These are phyloP conservation scores for Tetrapedia diversipes DNA, from an alignment of 2,888 invertebrate species.

Conservation along the genomic window DNA sequence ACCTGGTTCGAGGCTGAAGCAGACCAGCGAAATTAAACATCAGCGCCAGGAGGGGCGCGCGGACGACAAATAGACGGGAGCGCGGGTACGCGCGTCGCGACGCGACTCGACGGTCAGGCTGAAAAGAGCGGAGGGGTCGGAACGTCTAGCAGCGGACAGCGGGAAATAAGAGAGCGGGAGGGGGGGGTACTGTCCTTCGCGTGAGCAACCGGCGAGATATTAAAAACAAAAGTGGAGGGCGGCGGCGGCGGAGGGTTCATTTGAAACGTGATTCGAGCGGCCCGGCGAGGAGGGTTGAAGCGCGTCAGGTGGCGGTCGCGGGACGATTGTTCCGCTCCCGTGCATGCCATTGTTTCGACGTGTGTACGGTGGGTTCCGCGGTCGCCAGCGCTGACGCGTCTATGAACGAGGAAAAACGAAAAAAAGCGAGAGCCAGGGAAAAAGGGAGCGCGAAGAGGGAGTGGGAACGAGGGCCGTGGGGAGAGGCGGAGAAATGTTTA, in stretches of 20 bases:
- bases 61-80: slow-evolving; percentile 39
- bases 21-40: slow-evolving; percentile 38
- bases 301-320: slow-evolving; percentile 42
- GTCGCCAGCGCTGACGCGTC: slow-evolving; percentile 44
- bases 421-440: neutral
- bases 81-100: neutral
- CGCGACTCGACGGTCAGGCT: slow-evolving; percentile 9
- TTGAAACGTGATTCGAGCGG: slow-evolving; percentile 52
- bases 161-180: slow-evolving; percentile 36
- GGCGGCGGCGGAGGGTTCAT: slow-evolving; percentile 55
- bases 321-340: slow-evolving; percentile 43
- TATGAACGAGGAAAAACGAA: slow-evolving; percentile 20
- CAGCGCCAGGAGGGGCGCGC: neutral
- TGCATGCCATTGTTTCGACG: slow-evolving; percentile 59
- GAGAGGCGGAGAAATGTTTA: slow-evolving; percentile 69
- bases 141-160: slow-evolving; percentile 24
- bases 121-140: slow-evolving; percentile 26
- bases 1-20: neutral
- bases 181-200: slow-evolving; percentile 50
- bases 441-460: neutral
- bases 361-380: slow-evolving; percentile 43
- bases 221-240: slow-evolving; percentile 60
- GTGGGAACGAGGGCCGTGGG: neutral
- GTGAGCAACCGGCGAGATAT: slow-evolving; percentile 51
- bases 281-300: slow-evolving; percentile 48